Base-by-base conservation (phyloP, 2,888 invertebrate genomes). In the Polietes domitor region DNA sequence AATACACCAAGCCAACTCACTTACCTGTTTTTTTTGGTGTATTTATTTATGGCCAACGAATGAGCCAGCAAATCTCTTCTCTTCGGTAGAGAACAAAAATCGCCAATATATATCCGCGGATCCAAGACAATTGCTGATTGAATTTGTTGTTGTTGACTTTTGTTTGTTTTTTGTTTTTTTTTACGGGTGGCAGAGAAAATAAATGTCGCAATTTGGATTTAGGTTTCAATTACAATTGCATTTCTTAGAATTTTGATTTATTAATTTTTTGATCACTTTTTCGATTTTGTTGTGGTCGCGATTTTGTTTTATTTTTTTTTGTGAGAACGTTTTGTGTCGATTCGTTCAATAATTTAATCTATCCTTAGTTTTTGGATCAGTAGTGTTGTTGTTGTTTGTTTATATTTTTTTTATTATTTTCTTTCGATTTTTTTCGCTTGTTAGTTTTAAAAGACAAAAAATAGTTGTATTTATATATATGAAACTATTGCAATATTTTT, bases 131-230 rank as follows among this genome's bases (percentile, higher is more conserved):
- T 19, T 71, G 15, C 26, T 24, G 19, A 47, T 19, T 72, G 72
- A 72, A 26, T 21, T 63, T 53, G 21, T 17, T 17, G 28, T 19
- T 28, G 26, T n/a, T 78, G 74, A 77, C 58, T 53, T 47, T 43
- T 58, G 12, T 68, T 1, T 21, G 55, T 77, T 53, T 72, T 77
- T 19, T 68, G 21, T 28, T 73, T 50, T n/a, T 28, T 21, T 0
- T 77, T 61, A 47, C 79, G 79, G 58, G n/a, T n/a, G n/a, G n/a
- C n/a, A n/a, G n/a, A n/a, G n/a, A 83, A 83, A 47, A 70, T 50
- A 58, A 70, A 37, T 73, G 26, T 82, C 41, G 72, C 79, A 76
- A 83, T 28, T 26, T 24, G 37, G 26, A 10, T 26, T 28, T 26
- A 28, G 5, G 32, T 32, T 32, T 32, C 9, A 32, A 32, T 32